A percentile compares a stretch with the other conserved stretches of the same genome.
Conservation (phyloP, 1,140 invertebrate genomes). For the Apis mellifera region DNA sequence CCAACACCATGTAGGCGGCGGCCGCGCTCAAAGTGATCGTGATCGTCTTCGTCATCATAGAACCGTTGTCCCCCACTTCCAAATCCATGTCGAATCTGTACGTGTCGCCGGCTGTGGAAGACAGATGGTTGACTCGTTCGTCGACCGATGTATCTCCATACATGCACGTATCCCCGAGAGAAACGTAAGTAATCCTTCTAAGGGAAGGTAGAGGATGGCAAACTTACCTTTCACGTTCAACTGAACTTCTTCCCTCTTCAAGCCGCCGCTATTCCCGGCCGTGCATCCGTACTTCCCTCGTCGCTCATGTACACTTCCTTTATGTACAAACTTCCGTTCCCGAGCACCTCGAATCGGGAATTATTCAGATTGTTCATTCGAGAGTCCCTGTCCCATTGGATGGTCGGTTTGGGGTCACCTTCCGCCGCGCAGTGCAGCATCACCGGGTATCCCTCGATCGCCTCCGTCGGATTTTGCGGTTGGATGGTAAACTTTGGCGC, state of each 20-base stretch:
- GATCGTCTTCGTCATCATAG: slow-evolving; percentile 92
- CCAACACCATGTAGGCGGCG: slow-evolving; percentile 94
- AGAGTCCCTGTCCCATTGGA: slow-evolving; percentile 95
- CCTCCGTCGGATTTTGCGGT: slow-evolving; percentile 90
- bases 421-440: slow-evolving; percentile 92
- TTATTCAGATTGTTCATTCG: slow-evolving; percentile 86
- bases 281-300: slow-evolving; percentile 94
- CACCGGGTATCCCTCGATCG: slow-evolving; percentile 88
- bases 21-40: slow-evolving; percentile 95
- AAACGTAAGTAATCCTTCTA: neutral
- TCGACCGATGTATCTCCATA: no score
- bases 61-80: slow-evolving; percentile 79
- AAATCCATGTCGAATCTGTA: slow-evolving; percentile 79
- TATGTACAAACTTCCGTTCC: slow-evolving; percentile 92
- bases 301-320: slow-evolving; percentile 90
- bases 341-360: slow-evolving; percentile 87
- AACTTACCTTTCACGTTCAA: slow-evolving; percentile 88
- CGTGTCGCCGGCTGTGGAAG: slow-evolving; percentile 79
- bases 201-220: neutral
- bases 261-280: slow-evolving; percentile 94
- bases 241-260: slow-evolving; percentile 90
- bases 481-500: slow-evolving; percentile 88
- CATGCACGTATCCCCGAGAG: neutral
- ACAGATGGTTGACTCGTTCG: neutral
- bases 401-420: slow-evolving; percentile 93